A percentile compares a stretch with the other conserved stretches of the same genome.
These are phyloP conservation scores for Salvelinus alpinus DNA, from an alignment of 2,113 vertebrate genomes.

Conservation along the genomic window DNA sequence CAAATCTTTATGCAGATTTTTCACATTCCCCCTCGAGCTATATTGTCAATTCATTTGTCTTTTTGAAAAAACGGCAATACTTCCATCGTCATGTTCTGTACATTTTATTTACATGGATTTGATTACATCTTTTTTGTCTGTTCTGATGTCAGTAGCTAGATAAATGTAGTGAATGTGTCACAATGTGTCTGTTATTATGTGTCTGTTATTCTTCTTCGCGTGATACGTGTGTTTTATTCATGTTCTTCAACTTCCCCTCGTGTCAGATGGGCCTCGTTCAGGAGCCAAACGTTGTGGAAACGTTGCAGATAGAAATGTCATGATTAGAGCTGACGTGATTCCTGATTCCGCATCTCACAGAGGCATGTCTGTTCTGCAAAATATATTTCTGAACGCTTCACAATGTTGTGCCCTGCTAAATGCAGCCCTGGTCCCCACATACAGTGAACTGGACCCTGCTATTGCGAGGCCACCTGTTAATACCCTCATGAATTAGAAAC, in stretches of 20 bases:
- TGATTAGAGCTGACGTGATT: too few species aligned
- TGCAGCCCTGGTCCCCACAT: too few species aligned
- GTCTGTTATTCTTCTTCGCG: too few species aligned
- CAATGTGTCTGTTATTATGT: not conserved
- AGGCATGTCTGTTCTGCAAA: too few species aligned
- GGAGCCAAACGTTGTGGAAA: too few species aligned
- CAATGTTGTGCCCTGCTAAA: too few species aligned
- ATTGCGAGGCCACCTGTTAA: too few species aligned
- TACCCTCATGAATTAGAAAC: not conserved
- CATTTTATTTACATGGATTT: not conserved
- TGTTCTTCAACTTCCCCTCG: not conserved
- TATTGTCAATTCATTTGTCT: not conserved
- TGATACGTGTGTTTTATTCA: not conserved
- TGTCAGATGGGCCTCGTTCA: too few species aligned
- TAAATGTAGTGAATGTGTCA: slow-evolving; percentile 1
- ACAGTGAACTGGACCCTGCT: too few species aligned
- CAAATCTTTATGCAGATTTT: not conserved
- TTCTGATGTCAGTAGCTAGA: not conserved
- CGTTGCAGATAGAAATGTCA: too few species aligned
- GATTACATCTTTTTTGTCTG: not conserved
- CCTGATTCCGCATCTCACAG: too few species aligned
- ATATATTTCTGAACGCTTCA: too few species aligned
- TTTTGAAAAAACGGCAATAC: not conserved
- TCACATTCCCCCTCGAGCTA: not conserved
- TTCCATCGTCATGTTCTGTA: not conserved